Percentiles rank a stretch among this genome's conserved stretches.
These are phyloP conservation scores for Melipona bicolor DNA, from an alignment of 2,888 invertebrate species.

Conservation along the genomic window DNA sequence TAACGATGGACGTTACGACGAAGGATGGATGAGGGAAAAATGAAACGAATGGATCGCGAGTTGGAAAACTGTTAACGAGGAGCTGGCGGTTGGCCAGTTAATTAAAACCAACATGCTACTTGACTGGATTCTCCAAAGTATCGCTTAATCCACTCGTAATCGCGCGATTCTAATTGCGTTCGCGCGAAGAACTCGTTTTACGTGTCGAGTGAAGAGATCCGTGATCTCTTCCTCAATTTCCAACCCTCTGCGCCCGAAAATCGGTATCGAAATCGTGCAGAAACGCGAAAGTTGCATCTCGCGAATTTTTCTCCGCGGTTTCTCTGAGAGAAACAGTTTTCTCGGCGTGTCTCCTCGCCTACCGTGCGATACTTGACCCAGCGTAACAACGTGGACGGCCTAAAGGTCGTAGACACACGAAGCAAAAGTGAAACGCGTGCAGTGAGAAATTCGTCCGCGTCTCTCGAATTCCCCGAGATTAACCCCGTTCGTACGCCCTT, in stretches of 20 bases:
- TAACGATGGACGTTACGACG: background rate
- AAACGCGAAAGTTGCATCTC: conserved; percentile 1
- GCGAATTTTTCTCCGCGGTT: background rate
- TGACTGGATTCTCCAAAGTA: conserved; percentile 54
- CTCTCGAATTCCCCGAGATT: conserved; percentile 1
- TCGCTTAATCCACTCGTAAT: conserved; percentile 59
- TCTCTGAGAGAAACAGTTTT: conserved; percentile 18
- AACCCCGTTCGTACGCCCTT: background rate
- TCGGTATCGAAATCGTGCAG: too few relatives aligned
- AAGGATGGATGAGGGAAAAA: background rate
- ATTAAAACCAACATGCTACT: conserved; percentile 76
- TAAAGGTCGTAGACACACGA: conserved; percentile 27
- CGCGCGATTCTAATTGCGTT: conserved; percentile 43
- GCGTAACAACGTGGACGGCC: conserved; percentile 39
- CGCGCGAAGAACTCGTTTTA: background rate
- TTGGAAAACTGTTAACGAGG: conserved; percentile 62
- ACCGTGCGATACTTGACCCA: conserved; percentile 60
- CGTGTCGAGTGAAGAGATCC: background rate
- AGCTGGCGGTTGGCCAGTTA: conserved; percentile 75
- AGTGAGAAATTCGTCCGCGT: conserved; percentile 6
- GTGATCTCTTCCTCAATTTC: too few relatives aligned
- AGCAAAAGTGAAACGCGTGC: conserved; percentile 35
- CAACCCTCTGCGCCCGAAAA: too few relatives aligned
- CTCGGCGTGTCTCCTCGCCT: conserved; percentile 26
- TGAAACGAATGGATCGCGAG: conserved; percentile 12